Conservation (phyloP, 2,113 vertebrate species). For the Rhinoderma darwinii region DNA sequence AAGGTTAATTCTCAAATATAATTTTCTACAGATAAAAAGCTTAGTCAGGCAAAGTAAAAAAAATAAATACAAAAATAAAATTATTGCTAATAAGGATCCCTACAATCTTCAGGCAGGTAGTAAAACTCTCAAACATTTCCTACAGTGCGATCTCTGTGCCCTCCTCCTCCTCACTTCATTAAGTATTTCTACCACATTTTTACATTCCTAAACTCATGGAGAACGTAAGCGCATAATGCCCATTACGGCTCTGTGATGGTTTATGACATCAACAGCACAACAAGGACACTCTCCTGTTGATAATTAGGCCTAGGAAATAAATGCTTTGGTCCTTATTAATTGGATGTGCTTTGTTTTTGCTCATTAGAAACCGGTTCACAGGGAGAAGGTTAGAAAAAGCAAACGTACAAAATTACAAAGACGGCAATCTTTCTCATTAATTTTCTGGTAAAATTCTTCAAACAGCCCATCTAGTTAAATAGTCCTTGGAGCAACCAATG, state of each 20-base stretch:
- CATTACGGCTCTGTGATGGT: constrained; percentile 42
- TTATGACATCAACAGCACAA: constrained; percentile 52
- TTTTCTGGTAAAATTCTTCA: constrained; percentile 34
- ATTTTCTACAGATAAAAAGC: neutral
- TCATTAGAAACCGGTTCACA: constrained; percentile 57
- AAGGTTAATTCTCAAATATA: neutral
- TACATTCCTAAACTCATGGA: constrained; percentile 34
- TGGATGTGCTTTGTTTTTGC: constrained; percentile 60
- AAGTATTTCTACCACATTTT: constrained; percentile 50
- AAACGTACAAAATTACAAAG: constrained; percentile 49
- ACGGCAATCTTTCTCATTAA: constrained; percentile 40
- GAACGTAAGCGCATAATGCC: neutral
- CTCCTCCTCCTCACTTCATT: constrained; percentile 45
- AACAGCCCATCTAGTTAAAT: constrained; percentile 1
- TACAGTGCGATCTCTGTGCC: neutral
- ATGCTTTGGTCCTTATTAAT: constrained; percentile 62
- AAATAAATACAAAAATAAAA: neutral
- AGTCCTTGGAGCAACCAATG: constrained; percentile 39
- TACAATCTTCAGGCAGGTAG: constrained; percentile 2
- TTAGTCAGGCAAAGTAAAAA: constrained; percentile 12
- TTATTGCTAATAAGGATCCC: constrained; percentile 27
- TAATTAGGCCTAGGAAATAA: constrained; percentile 60
- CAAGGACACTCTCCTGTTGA: constrained; percentile 56
- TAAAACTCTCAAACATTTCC: constrained; percentile 37
- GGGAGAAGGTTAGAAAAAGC: constrained; percentile 57